Evolutionary conservation across 2,113 vertebrate genomes (phyloP).

Genomic region (Toxotes jaculatrix): DNA sequence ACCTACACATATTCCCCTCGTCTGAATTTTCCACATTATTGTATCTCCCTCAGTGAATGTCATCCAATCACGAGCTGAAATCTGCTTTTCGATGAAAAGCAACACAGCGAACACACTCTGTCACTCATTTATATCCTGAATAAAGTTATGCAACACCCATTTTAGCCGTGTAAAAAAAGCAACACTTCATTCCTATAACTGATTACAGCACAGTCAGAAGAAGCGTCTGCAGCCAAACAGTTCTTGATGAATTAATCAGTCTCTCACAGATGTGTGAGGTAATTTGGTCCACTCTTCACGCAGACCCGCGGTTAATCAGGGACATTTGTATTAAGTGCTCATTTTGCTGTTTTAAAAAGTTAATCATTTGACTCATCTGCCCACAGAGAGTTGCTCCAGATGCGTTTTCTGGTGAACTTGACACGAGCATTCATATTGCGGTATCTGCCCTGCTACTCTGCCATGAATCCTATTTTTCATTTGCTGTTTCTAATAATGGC

Average conservation of each 20-base stretch:
- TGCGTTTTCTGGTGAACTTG: slow-evolving; percentile 5
- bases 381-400: slow-evolving; percentile 12
- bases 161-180: not conserved
- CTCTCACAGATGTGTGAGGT: slow-evolving; percentile 32
- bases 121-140: slow-evolving; percentile 1
- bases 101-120: not conserved
- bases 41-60: slow-evolving; percentile 8
- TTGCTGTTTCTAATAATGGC: not conserved
- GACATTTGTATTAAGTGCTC: not conserved
- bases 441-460: not conserved
- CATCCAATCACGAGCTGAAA: slow-evolving; percentile 19
- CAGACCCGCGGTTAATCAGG: slow-evolving; percentile 28
- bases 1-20: not conserved
- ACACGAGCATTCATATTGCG: not conserved
- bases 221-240: slow-evolving; percentile 38
- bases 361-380: slow-evolving; percentile 42
- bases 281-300: slow-evolving; percentile 47
- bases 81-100: not conserved
- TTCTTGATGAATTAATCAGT: slow-evolving; percentile 62
- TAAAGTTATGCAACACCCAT: slow-evolving; percentile 14
- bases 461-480: not conserved
- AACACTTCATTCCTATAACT: slow-evolving; percentile 31
- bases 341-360: not conserved
- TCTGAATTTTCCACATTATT: slow-evolving; percentile 17
- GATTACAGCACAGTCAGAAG: slow-evolving; percentile 48